Evolutionary conservation across 1,140 invertebrate species (phyloP).

Genomic region (Drosophila funebris): DNA sequence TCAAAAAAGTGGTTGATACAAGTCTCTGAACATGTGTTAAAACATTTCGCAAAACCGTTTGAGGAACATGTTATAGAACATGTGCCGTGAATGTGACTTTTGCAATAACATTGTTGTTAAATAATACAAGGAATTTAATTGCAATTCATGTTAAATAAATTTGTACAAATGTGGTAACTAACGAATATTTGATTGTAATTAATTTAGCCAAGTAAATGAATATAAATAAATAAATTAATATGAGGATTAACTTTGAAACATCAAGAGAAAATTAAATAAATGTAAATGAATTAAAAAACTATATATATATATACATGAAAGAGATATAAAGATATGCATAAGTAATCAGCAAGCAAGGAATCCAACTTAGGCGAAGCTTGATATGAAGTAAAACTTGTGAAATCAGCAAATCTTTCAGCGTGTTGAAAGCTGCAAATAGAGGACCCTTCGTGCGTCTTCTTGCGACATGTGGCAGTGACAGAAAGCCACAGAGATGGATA

Average conservation of each 20-base stretch:
- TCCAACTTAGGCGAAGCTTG: too few relatives aligned
- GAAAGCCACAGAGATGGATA: neutral
- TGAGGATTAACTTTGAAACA: too few relatives aligned
- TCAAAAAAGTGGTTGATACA: conserved; percentile 33
- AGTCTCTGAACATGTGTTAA: conserved; percentile 39
- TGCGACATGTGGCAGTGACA: neutral
- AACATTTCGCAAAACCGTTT: conserved; percentile 25
- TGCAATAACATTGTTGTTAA: conserved; percentile 26
- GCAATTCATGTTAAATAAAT: neutral
- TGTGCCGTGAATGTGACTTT: conserved; percentile 42
- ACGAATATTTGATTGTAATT: neutral
- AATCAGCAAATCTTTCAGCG: neutral
- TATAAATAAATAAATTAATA: too few relatives aligned
- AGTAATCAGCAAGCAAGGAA: too few relatives aligned
- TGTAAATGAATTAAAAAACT: too few relatives aligned
- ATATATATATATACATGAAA: too few relatives aligned
- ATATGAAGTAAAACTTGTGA: neutral
- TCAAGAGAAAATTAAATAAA: too few relatives aligned
- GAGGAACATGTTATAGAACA: conserved; percentile 16
- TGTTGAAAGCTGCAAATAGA: conserved; percentile 5
- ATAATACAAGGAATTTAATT: conserved; percentile 4
- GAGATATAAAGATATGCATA: too few relatives aligned
- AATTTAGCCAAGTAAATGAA: neutral
- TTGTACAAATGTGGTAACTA: neutral
- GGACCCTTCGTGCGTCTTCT: neutral